A percentile compares a stretch with the other conserved stretches of the same genome.
These are phyloP conservation scores for Priocnemis perturbator DNA, from an alignment of 2,888 invertebrate species.

Conservation along the genomic window DNA sequence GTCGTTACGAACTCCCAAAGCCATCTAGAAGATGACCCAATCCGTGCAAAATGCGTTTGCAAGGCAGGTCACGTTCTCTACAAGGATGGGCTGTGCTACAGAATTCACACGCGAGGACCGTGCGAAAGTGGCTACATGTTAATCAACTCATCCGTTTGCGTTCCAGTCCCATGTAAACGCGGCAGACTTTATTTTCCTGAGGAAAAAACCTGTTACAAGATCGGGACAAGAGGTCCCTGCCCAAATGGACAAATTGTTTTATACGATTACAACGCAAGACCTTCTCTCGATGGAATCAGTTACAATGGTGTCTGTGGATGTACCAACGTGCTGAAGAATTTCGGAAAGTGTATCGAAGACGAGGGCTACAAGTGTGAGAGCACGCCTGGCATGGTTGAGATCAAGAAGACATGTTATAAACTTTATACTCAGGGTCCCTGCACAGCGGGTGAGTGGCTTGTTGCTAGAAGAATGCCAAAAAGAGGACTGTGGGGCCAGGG, in stretches of 20 bases:
- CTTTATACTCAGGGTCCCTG: constrained; percentile 89
- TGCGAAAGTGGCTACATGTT: constrained; percentile 84
- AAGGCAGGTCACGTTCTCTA: constrained; percentile 82
- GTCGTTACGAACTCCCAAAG: constrained; percentile 72
- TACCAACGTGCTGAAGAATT: constrained; percentile 74
- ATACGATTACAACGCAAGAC: constrained; percentile 87
- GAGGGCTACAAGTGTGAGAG: constrained; percentile 77
- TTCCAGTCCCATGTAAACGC: constrained; percentile 83
- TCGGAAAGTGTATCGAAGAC: constrained; percentile 64
- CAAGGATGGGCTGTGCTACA: constrained; percentile 83
- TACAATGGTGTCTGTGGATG: constrained; percentile 90
- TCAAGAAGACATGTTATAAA: constrained; percentile 84
- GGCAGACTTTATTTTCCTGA: constrained; percentile 86
- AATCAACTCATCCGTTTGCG: constrained; percentile 82
- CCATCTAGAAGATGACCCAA: constrained; percentile 51
- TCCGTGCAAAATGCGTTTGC: constrained; percentile 81
- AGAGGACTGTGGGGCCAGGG: constrained; percentile 61
- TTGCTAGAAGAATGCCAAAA: constrained; percentile 76
- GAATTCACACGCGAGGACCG: constrained; percentile 87
- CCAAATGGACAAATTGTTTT: constrained; percentile 84
- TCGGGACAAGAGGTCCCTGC: constrained; percentile 88
- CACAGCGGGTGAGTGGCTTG: constrained; percentile 82
- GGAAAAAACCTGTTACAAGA: constrained; percentile 85
- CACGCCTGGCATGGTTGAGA: constrained; percentile 80
- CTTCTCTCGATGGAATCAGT: constrained; percentile 87